Evolutionary conservation across 2,113 vertebrate species (phyloP), one percentile per base, ranked within the genome.

Genomic region (Sisor rabdophorus): DNA sequence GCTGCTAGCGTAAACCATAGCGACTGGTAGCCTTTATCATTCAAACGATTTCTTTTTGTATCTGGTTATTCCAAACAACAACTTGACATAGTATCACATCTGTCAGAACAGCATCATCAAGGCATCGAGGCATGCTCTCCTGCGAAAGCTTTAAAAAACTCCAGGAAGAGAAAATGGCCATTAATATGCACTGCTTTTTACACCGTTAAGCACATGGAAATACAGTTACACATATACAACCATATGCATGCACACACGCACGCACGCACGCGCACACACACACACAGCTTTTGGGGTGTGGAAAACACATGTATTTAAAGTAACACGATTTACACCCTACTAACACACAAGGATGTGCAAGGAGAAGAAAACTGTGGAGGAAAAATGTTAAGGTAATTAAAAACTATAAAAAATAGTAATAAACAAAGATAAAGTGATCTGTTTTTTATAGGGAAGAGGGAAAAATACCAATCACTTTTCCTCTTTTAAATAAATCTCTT

Each of bases 301-400:
- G 75, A 85, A 84, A 83, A 85, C 87, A 85, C 63, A 63, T 84
- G 81, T 91, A 92, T 90, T 91, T 88, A 90, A 90, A 89, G 90
- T 71, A 85, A 85, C 81, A 78, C 85, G 89, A 89, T 91, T 91
- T 90, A 88, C 90, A 90, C 91, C 80, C 86, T 80, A 67, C 61
- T 56, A 58, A 71, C 54, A 68, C 59, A 67, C 55, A 73, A 71
- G 83, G 76, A 69, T 69, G 79, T 67, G 71, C 82, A 67, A 77
- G 76, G 80, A 75, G 78, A 83, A 79, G 64, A 83, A 73, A 81
- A 79, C n/a, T n/a, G n/a, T 36, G 32, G 32, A 4, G 32, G 32
- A 36, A 36, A 36, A n/a, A n/a, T n/a, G n/a, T n/a, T n/a, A n/a
- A n/a, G n/a, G n/a, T n/a, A n/a, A n/a, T n/a, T n/a, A n/a, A n/a